phyloP scores from a whole-genome alignment of 2,797 vertebrate species.

The Gymnothorax reevesii region DNA sequence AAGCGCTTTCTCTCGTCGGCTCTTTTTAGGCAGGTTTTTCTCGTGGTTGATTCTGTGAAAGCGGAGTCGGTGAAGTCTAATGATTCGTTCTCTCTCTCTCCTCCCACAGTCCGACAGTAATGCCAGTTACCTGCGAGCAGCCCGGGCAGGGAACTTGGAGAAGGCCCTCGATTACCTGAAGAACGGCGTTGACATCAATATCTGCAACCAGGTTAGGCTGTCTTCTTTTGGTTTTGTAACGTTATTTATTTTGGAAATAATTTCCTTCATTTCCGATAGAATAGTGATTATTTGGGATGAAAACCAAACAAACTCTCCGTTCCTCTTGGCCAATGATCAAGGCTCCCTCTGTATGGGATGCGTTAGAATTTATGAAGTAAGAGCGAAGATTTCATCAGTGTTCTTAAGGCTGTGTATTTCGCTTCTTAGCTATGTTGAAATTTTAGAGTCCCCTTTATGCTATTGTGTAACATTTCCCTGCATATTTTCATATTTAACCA shows the following conservation, averaged over 20 bases:
- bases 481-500: too few species aligned
- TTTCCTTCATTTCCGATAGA: not conserved
- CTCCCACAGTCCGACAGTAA: slow-evolving; percentile 86
- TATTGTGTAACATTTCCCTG: not conserved
- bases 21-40: too few species aligned
- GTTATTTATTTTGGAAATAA: not conserved
- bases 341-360: not conserved
- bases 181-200: slow-evolving; percentile 96
- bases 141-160: slow-evolving; percentile 93
- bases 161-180: slow-evolving; percentile 97
- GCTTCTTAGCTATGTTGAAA: not conserved
- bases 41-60: not conserved
- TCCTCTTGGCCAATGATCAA: too few species aligned
- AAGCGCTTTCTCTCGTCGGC: too few species aligned
- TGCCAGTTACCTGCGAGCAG: slow-evolving; percentile 93
- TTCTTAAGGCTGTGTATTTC: not conserved
- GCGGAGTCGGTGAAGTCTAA: too few species aligned
- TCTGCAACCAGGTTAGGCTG: slow-evolving; percentile 91
- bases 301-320: too few species aligned
- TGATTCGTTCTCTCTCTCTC: slow-evolving; percentile 35
- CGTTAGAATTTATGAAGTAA: not conserved
- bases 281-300: too few species aligned
- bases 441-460: not conserved
- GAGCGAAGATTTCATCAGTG: not conserved
- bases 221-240: not conserved